phyloP scores from a whole-genome alignment of 2,797 vertebrate species.

The Galaxias olidus region DNA sequence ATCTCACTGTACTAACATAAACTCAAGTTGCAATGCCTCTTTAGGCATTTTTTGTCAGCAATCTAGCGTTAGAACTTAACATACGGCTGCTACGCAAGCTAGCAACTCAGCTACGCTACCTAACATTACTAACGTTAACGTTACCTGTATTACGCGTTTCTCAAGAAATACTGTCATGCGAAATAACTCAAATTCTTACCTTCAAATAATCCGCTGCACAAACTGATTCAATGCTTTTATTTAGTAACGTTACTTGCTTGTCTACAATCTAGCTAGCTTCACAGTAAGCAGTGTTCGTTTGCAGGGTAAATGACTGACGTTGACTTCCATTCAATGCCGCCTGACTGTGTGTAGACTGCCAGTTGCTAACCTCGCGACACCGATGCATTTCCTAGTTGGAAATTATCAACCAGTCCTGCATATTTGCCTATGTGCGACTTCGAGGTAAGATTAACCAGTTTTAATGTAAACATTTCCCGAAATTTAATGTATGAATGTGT shows the following conservation, averaged over 20 bases:
- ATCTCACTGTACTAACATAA: too few species aligned
- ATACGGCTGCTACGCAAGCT: constrained; percentile 24
- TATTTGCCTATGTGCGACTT: too few species aligned
- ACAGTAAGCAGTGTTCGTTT: constrained; percentile 4
- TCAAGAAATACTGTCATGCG: constrained; percentile 44
- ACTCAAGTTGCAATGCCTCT: too few species aligned
- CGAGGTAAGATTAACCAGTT: too few species aligned
- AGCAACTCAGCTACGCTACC: constrained; percentile 44
- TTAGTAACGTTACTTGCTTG: constrained; percentile 3
- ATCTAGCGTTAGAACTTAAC: constrained; percentile 1
- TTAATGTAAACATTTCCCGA: too few species aligned
- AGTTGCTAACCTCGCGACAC: not conserved
- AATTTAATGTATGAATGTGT: too few species aligned
- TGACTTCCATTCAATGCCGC: constrained; percentile 68
- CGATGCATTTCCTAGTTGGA: too few species aligned
- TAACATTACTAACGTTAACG: constrained; percentile 59
- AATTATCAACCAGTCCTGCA: not conserved
- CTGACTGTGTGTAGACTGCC: not conserved
- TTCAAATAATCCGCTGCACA: constrained; percentile 39
- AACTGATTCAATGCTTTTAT: constrained; percentile 24
- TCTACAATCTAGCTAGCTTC: not conserved
- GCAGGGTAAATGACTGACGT: constrained; percentile 36
- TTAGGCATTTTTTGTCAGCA: too few species aligned
- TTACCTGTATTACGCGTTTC: constrained; percentile 8
- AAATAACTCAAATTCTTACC: constrained; percentile 52